A percentile compares a stretch with the other conserved stretches of the same genome.
Evolutionary conservation across 2,888 invertebrate genomes (phyloP).

Genomic region (Camponotus fellah): DNA sequence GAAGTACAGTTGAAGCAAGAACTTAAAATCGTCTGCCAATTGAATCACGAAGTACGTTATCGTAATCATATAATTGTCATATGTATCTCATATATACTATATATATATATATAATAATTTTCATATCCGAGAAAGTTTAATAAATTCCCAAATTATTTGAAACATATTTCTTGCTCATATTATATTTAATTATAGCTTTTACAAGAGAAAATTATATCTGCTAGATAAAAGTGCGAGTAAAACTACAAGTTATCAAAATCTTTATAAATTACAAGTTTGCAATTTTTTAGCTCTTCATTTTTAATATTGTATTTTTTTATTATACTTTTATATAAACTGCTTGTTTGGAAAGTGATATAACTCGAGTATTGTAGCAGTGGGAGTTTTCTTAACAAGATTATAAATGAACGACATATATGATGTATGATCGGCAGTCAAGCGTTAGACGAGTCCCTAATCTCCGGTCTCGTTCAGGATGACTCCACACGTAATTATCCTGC

Average conservation of each 20-base stretch:
- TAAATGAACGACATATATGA: neutral
- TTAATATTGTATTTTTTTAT: neutral
- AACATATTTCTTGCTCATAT: neutral
- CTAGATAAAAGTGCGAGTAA: neutral
- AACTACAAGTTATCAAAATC: neutral
- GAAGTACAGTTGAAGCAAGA: conserved; percentile 29
- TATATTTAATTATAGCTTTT: neutral
- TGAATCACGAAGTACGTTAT: conserved; percentile 7
- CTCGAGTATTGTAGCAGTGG: neutral
- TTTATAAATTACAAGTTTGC: neutral
- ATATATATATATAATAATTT: neutral
- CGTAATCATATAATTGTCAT: neutral
- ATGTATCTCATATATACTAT: neutral
- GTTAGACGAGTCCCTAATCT: conserved; percentile 29
- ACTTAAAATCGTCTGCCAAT: neutral
- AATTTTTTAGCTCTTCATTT: neutral
- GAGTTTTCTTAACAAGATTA: neutral
- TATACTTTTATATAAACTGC: neutral
- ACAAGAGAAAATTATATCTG: neutral
- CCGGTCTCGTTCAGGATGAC: conserved; percentile 47
- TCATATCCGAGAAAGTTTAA: neutral
- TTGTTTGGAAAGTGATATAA: neutral
- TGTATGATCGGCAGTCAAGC: neutral
- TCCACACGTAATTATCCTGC: conserved; percentile 50
- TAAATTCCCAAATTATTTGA: neutral